A percentile compares a stretch with the other conserved stretches of the same genome.
Evolutionary conservation across 2,797 vertebrate species (phyloP).

Genomic region (Pseudochromis fuscus): DNA sequence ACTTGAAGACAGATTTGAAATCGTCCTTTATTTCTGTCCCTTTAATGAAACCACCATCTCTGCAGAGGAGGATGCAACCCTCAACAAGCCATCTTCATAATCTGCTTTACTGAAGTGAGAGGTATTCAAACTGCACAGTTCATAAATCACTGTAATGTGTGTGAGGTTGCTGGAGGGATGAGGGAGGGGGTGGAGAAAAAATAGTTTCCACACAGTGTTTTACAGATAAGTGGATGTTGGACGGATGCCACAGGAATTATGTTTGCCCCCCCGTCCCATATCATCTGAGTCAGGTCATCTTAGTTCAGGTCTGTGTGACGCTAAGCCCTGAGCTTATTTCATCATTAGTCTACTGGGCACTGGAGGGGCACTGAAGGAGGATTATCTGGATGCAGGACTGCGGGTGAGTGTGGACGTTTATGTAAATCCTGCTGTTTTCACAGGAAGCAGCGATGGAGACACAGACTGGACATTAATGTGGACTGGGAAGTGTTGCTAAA

Average conservation of each 20-base stretch:
- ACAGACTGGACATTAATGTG: neutral
- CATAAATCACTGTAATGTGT: conserved; percentile 28
- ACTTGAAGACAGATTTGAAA: neutral
- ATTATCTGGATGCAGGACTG: conserved; percentile 46
- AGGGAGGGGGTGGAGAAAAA: conserved; percentile 5
- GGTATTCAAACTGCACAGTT: conserved; percentile 15
- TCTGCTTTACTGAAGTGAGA: conserved; percentile 26
- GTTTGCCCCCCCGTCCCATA: conserved; percentile 33
- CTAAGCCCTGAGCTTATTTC: conserved; percentile 59
- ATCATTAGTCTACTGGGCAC: conserved; percentile 56
- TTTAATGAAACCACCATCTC: neutral
- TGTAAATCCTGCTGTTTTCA: conserved; percentile 36
- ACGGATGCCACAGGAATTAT: conserved; percentile 46
- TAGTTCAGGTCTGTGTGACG: conserved; percentile 55
- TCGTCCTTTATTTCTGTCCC: neutral
- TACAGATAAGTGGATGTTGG: conserved; percentile 44
- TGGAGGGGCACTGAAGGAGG: conserved; percentile 43
- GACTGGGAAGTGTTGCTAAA: no score
- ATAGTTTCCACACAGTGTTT: conserved; percentile 37
- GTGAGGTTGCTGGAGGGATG: neutral
- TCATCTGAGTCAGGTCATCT: conserved; percentile 58
- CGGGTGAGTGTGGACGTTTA: conserved; percentile 19
- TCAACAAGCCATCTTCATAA: conserved; percentile 18
- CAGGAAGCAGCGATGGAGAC: neutral
- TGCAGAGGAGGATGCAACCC: neutral